phyloP scores from a whole-genome alignment of 2,113 vertebrate species.

The Penelope pileata region DNA sequence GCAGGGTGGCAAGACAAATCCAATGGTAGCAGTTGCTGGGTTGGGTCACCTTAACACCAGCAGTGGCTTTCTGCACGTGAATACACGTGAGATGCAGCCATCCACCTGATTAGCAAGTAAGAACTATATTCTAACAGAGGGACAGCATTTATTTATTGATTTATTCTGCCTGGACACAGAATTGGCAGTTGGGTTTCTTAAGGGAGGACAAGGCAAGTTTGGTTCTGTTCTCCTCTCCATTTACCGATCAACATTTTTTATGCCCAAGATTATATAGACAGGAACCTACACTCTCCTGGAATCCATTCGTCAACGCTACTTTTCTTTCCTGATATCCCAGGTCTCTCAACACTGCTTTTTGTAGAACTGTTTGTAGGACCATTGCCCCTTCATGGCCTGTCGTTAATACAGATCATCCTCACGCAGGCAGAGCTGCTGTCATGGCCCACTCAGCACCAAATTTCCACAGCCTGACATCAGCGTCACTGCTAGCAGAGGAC shows the following conservation, averaged over 20 bases:
- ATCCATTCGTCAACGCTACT: background rate
- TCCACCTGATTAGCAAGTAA: background rate
- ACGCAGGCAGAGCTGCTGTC: background rate
- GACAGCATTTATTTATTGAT: background rate
- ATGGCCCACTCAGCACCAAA: background rate
- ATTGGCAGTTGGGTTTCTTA: background rate
- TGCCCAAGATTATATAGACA: background rate
- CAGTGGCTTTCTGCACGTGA: background rate
- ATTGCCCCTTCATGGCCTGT: background rate
- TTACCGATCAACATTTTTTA: background rate
- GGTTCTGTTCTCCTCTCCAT: background rate
- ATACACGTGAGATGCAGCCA: background rate
- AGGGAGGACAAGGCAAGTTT: background rate
- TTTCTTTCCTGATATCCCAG: background rate
- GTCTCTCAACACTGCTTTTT: background rate
- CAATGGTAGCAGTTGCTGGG: background rate
- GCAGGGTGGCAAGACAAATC: background rate
- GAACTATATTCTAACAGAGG: background rate
- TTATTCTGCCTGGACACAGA: background rate
- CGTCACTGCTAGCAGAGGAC: background rate
- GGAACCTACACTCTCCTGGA: background rate
- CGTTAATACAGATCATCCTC: background rate
- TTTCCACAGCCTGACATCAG: background rate
- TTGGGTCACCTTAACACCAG: background rate
- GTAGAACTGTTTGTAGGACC: fast-evolving